These are phyloP conservation scores for Boloria euphrosyne DNA, from an alignment of 2,888 invertebrate species.

Conservation along the genomic window DNA sequence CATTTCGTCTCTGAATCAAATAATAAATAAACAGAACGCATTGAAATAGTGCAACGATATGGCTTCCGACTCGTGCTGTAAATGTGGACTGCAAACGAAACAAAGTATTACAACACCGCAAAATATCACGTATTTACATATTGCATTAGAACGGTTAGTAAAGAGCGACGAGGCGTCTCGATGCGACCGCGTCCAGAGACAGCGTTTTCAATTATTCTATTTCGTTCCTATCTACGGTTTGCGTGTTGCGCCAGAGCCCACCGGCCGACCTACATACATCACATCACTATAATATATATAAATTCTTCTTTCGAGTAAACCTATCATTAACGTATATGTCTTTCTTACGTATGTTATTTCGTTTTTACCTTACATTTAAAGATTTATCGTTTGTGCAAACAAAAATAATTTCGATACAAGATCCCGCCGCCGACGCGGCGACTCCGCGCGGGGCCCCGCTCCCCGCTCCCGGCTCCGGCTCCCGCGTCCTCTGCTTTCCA, in stretches of 20 bases:
- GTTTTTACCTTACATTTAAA: conserved; percentile 70
- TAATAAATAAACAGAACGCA: conserved; percentile 48
- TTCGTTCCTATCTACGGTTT: conserved; percentile 17
- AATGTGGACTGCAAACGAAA: conserved; percentile 21
- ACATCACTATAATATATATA: conserved; percentile 56
- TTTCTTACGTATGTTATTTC: conserved; percentile 82
- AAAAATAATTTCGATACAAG: conserved; percentile 67
- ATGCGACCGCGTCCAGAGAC: conserved; percentile 9
- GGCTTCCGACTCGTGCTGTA: conserved; percentile 25
- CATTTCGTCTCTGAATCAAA: conserved; percentile 54
- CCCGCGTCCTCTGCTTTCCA: neutral
- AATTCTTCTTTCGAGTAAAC: conserved; percentile 78
- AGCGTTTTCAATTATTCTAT: conserved; percentile 17
- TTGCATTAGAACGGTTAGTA: conserved; percentile 12
- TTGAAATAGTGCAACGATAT: conserved; percentile 47
- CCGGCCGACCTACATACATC: conserved; percentile 31
- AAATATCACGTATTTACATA: conserved; percentile 15
- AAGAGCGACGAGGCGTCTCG: conserved; percentile 2
- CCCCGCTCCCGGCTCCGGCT: neutral
- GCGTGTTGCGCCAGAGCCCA: conserved; percentile 40
- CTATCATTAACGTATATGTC: conserved; percentile 81
- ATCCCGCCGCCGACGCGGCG: conserved; percentile 28
- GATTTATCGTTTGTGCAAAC: conserved; percentile 69
- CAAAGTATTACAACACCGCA: conserved; percentile 33
- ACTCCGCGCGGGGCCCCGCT: conserved; percentile 39